These are phyloP conservation scores for Dromiciops gliroides DNA, from an alignment of 2,113 vertebrate species.

Conservation along the genomic window DNA sequence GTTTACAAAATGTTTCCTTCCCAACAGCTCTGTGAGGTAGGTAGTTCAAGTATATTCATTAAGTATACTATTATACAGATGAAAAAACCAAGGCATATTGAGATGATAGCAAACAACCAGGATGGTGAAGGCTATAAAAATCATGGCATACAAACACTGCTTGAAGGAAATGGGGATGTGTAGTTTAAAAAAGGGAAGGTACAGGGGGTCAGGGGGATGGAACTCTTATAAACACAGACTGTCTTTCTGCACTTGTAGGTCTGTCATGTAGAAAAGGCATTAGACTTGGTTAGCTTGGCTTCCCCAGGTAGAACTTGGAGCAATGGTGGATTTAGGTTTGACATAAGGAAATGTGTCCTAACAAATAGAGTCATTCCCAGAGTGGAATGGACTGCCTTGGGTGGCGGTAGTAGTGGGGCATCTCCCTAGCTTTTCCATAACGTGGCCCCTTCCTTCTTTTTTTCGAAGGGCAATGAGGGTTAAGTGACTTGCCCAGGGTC, in stretches of 20 bases:
- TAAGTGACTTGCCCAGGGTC: too few relatives aligned
- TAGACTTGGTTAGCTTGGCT: not conserved
- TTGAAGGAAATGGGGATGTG: not conserved
- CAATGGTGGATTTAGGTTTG: not conserved
- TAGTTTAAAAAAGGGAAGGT: not conserved
- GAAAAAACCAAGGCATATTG: not conserved
- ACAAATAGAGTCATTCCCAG: not conserved
- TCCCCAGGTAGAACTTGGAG: not conserved
- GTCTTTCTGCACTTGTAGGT: not conserved
- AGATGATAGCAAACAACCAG: not conserved
- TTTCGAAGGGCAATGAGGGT: too few relatives aligned
- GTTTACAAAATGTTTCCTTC: not conserved
- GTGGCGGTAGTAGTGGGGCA: not conserved
- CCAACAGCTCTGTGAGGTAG: too few relatives aligned
- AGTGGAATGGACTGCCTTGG: not conserved
- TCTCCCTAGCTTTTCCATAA: not conserved
- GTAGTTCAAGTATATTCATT: not conserved
- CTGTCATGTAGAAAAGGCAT: not conserved
- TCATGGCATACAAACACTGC: not conserved
- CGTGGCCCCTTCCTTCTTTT: too few relatives aligned
- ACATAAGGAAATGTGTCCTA: not conserved
- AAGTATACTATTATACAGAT: not conserved
- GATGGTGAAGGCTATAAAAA: not conserved
- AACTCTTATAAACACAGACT: not conserved
- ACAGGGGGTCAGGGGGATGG: not conserved